Conservation (phyloP, 2,113 vertebrate species). For the Oceanites oceanicus region DNA sequence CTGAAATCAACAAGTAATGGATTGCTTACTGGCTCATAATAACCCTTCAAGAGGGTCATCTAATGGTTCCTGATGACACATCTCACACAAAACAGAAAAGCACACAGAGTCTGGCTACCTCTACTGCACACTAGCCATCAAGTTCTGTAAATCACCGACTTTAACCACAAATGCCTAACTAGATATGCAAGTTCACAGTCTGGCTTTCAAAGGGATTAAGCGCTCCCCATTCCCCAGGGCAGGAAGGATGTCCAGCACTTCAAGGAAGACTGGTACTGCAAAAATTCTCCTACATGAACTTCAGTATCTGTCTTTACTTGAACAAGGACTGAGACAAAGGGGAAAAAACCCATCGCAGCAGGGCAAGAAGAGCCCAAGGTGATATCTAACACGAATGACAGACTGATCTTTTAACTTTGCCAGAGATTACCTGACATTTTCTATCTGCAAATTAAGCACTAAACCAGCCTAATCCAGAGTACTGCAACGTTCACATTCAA, state of each 20-base stretch:
- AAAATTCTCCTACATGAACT: not conserved
- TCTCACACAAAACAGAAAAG: not conserved
- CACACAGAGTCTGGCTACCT: too few species aligned
- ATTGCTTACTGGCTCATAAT: not conserved
- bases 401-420: not conserved
- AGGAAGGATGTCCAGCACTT: not conserved
- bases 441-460: not conserved
- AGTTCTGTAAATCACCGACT: not conserved
- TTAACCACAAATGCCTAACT: not conserved
- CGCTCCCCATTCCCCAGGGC: rapidly evolving
- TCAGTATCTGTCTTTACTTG: not conserved
- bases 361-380: not conserved
- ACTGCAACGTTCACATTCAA: not conserved
- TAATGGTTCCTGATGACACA: not conserved
- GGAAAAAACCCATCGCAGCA: not conserved
- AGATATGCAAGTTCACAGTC: not conserved
- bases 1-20: not conserved
- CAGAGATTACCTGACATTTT: not conserved
- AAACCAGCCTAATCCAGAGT: not conserved
- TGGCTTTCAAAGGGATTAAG: not conserved
- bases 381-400: rapidly evolving
- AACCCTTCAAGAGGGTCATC: not conserved
- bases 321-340: not conserved
- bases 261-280: not conserved
- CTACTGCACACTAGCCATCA: not conserved